Conservation (phyloP, 2,888 invertebrate genomes). For the Anoplius nigerrimus region DNA sequence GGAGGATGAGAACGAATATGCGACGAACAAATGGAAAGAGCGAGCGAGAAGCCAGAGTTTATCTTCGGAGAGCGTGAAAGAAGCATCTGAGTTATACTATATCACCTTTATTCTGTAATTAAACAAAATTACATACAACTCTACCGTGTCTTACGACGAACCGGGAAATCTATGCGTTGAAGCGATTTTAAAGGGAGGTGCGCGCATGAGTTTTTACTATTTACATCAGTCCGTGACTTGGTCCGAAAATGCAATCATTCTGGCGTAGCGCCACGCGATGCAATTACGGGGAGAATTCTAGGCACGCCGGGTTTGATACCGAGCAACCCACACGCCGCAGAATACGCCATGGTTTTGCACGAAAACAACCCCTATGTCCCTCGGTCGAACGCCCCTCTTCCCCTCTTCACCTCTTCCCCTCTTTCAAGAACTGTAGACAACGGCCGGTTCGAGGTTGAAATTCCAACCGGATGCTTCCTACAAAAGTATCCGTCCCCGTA, state of each 20-base stretch:
- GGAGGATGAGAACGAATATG: too few species aligned
- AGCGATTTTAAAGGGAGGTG: constrained; percentile 8
- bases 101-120: too few species aligned
- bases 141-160: too few species aligned
- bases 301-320: constrained; percentile 69
- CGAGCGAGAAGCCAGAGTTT: too few species aligned
- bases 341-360: constrained; percentile 54
- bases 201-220: constrained; percentile 51
- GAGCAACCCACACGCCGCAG: constrained; percentile 44
- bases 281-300: constrained; percentile 72
- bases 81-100: too few species aligned
- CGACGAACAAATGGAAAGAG: too few species aligned
- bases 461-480: constrained; percentile 56
- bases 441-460: constrained; percentile 49
- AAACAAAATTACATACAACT: too few species aligned
- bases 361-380: constrained; percentile 59
- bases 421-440: constrained; percentile 35
- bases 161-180: too few species aligned
- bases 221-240: constrained; percentile 44
- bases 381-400: constrained; percentile 16
- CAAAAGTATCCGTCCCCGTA: constrained; percentile 46
- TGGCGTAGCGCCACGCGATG: constrained; percentile 65
- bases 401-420: constrained; percentile 20
- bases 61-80: too few species aligned
- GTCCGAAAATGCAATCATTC: constrained; percentile 66